Evolutionary conservation across 2,797 vertebrate species (phyloP).

Genomic region (Nyctibius grandis): DNA sequence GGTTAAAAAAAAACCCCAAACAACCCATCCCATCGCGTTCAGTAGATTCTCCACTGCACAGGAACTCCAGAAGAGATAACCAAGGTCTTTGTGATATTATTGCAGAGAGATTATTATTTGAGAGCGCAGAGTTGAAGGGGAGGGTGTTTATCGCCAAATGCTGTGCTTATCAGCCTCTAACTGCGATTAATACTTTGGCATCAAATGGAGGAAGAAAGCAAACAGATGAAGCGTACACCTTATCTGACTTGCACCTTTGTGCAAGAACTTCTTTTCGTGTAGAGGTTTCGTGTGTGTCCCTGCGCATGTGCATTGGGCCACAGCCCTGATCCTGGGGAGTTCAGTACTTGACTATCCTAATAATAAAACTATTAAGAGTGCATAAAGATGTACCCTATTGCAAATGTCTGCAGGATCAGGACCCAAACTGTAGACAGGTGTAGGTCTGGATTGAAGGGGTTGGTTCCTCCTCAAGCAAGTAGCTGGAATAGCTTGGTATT

Average conservation of each 20-base stretch:
- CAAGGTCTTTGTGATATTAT: not conserved
- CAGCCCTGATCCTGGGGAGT: not conserved
- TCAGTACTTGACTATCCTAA: fast-evolving
- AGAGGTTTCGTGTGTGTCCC: not conserved
- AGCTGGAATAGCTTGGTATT: not conserved
- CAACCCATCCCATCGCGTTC: not conserved
- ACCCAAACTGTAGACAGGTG: fast-evolving
- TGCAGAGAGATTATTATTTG: not conserved
- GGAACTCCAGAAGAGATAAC: not conserved
- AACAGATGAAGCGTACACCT: not conserved
- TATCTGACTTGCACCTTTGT: not conserved
- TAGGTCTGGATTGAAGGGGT: not conserved
- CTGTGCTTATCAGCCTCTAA: not conserved
- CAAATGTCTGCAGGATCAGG: not conserved
- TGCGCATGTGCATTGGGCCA: not conserved
- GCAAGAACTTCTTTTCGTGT: not conserved
- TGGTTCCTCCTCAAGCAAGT: not conserved
- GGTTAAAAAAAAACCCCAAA: not conserved
- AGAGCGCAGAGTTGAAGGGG: not conserved
- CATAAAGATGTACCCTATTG: not conserved
- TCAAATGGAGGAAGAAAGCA: not conserved
- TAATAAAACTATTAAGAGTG: not conserved
- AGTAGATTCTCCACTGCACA: not conserved
- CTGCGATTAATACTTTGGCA: not conserved
- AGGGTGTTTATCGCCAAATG: not conserved